phyloP scores from a whole-genome alignment of 2,113 vertebrate species.

The Channa maculata region DNA sequence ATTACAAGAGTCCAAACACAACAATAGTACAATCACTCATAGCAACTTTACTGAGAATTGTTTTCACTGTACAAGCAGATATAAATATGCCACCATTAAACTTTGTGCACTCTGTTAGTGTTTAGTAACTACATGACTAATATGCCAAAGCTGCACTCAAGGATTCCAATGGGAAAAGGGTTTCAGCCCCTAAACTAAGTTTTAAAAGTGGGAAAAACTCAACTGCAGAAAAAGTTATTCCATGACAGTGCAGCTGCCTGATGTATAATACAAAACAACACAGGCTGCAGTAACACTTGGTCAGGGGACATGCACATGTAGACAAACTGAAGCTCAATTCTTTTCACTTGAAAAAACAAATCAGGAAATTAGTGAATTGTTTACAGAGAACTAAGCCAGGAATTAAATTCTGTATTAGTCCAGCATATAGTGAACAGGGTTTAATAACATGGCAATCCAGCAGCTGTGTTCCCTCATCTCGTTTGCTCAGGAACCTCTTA shows the following conservation, averaged over 20 bases:
- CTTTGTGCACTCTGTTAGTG: slow-evolving; percentile 74
- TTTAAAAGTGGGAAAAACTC: slow-evolving; percentile 18
- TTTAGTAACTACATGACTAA: slow-evolving; percentile 68
- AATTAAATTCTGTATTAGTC: background rate
- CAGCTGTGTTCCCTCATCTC: background rate
- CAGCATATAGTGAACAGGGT: background rate
- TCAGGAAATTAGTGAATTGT: background rate
- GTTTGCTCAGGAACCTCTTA: no score
- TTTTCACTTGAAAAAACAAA: background rate
- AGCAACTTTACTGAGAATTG: slow-evolving; percentile 70
- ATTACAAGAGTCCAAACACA: background rate
- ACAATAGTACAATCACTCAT: slow-evolving; percentile 50
- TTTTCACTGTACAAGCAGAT: slow-evolving; percentile 80
- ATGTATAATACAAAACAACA: slow-evolving; percentile 52
- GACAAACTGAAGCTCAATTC: background rate
- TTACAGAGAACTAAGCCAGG: background rate
- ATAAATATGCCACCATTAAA: slow-evolving; percentile 84
- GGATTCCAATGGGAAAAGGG: slow-evolving; percentile 41
- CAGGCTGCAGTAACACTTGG: slow-evolving; percentile 64
- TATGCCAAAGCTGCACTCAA: slow-evolving; percentile 65
- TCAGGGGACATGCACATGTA: slow-evolving; percentile 5
- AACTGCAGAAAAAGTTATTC: slow-evolving; percentile 26
- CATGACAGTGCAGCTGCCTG: slow-evolving; percentile 29
- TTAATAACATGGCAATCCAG: background rate
- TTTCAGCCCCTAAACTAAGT: slow-evolving; percentile 21